Conservation (phyloP, 2,113 vertebrate species). For the Pollimyrus isidori region DNA sequence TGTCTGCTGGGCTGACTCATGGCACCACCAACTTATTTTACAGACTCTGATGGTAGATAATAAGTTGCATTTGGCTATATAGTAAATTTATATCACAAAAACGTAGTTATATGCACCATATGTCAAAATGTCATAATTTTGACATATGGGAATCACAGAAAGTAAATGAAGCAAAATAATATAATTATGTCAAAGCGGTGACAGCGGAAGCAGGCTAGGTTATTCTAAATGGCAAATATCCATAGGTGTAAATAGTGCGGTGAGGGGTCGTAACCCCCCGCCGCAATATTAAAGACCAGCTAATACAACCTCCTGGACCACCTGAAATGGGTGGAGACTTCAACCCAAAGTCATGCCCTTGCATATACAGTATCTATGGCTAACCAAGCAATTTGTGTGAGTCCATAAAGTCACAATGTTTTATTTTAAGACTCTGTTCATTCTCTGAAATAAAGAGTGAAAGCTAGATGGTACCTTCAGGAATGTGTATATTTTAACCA, state of each 20-base stretch:
- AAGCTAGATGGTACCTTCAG: background rate
- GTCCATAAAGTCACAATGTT: background rate
- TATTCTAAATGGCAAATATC: background rate
- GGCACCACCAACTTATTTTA: background rate
- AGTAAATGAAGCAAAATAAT: background rate
- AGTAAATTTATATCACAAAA: background rate
- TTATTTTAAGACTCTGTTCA: background rate
- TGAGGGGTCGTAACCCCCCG: too few species aligned
- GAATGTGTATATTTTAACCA: background rate
- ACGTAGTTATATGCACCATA: too few species aligned
- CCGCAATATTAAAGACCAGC: too few species aligned
- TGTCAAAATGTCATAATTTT: background rate
- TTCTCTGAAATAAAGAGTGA: background rate
- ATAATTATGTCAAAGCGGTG: background rate
- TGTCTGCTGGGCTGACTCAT: background rate
- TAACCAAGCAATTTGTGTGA: background rate
- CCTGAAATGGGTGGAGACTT: too few species aligned
- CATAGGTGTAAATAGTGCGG: too few species aligned
- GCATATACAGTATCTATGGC: background rate
- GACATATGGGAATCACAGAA: background rate
- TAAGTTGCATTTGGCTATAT: background rate
- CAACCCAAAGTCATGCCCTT: too few species aligned
- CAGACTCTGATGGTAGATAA: background rate
- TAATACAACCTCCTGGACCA: too few species aligned
- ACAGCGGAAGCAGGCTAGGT: background rate